Evolutionary conservation across 2,797 vertebrate species (phyloP), one percentile per base, ranked within the genome.

Genomic region (Enteromius paludinosus): DNA sequence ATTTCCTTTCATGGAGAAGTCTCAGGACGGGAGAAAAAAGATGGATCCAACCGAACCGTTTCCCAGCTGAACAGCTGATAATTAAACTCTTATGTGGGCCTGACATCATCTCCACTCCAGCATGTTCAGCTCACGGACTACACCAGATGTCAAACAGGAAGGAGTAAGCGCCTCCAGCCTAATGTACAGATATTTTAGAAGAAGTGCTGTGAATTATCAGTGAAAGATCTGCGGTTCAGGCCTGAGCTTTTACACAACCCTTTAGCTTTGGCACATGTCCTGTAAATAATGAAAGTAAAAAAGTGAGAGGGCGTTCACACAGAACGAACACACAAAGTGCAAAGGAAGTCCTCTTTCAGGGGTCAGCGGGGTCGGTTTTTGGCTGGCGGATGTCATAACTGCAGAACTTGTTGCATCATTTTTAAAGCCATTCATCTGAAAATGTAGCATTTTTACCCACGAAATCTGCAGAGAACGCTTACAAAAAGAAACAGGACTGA

Each of bases 11-110:
- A 80, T 33, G 85, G 62, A 45, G 83, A 89, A 91, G 82, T 87
- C 4, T 81, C 74, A 82, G 72, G 54, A 86, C 15, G 30, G 49
- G 79, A 81, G 79, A 82, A 84, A 85, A 81, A 83, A 79, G 7
- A 56, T 52, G 15, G 71, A 87, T 82, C 86, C 87, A 41, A 85
- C 87, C 83, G 17, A 23, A 74, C 41, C 66, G 68, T 25, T 83
- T 85, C 87, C 87, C 86, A 84, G 83, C 89, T 88, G 86, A 90
- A 91, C 89, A 75, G 87, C 59, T 15, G 86, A 89, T 93, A 92
- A 92, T 93, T 92, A 90, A 89, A 92, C 82, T 84, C 93, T 75
- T 88, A 92, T 92, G 89, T 86, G 88, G 82, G 86, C 83, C 86
- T 87, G 83, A 85, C 45, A 84, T 89, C 81, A 85, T 81, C 86